Base-by-base conservation (phyloP, 2,113 vertebrate species). In the Hippolais icterina region DNA sequence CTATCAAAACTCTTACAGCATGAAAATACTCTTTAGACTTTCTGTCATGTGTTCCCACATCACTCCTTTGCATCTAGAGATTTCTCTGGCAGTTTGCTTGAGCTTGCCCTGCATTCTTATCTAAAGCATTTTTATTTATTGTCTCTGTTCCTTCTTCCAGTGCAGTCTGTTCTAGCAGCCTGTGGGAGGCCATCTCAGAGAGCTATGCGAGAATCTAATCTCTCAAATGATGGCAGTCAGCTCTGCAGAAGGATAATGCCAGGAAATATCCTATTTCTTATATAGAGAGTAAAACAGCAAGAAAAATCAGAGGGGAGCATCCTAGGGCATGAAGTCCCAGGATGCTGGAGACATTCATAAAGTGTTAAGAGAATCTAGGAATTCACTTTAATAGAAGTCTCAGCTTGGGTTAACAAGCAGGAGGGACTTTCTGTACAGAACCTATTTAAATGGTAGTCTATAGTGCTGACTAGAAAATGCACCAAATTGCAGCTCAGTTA, bases 401-500 rank as follows among this genome's bases (percentile, higher is more conserved):
- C 17, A 31, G 35, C 42, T 61, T 74, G 70, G 83, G 57, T 95
- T 96, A 96, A 93, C 64, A 56, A 89, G 64, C 31, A 66, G 59
- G 44, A 82, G 59, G 39, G 52, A 44, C 84, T 90, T 95, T 75
- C 53, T 94, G 60, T 76, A 59, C 47, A 89, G 74, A 93, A 9
- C 8, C 33, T 57, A 53, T 93, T 88, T 94, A 88, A 90, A 90
- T 76, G 50, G 12, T 63, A 14, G 42, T 78, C 89, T 19, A 1
- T 79, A 95, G 53, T 95, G 94, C 94, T 97, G 96, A 97, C 96
- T 95, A 83, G 86, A 89, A 83, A 88, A 68, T 57, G 42, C 86
- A 95, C 88, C 94, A 96, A 92, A 94, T 93, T 95, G 94, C 88
- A 90, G 84, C 86, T 96, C 91, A 90, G 47, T 97, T 96, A 97